Conservation (phyloP, 1,140 invertebrate genomes). For the Drosophila teissieri region DNA sequence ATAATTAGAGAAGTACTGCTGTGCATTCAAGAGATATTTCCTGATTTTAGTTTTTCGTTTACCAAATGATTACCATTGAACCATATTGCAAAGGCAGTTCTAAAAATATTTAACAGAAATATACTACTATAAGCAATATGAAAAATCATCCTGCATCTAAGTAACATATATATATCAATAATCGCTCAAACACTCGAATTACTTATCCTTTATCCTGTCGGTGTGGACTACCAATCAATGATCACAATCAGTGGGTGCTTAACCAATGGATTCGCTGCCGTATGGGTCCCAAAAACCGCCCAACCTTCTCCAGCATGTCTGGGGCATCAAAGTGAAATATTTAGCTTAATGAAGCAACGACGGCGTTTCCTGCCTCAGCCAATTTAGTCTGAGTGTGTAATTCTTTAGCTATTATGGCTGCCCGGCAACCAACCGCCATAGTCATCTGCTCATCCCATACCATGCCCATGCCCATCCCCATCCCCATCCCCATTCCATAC, state of each 20-base stretch:
- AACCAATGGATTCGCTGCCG: conserved; percentile 4
- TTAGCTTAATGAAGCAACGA: conserved; percentile 84
- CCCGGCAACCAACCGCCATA: conserved; percentile 30
- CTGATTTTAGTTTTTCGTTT: no score
- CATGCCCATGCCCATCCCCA: background rate
- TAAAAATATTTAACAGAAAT: no score
- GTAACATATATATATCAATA: background rate
- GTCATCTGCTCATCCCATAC: background rate
- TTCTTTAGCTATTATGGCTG: conserved; percentile 83
- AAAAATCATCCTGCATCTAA: no score
- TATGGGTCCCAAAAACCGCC: background rate
- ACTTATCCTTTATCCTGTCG: conserved; percentile 3
- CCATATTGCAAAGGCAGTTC: no score
- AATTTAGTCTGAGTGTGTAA: conserved; percentile 84
- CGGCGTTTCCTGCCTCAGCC: conserved; percentile 82
- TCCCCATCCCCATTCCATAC: background rate
- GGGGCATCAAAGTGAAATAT: conserved; percentile 69
- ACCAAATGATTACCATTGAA: no score
- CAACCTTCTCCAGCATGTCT: conserved; percentile 5
- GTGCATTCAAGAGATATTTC: background rate
- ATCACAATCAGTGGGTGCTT: conserved; percentile 40
- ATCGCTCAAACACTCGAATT: background rate
- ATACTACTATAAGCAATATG: no score
- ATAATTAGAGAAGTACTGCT: background rate
- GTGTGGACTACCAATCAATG: conserved; percentile 39